Evolutionary conservation across 2,888 invertebrate genomes (phyloP).

Genomic region (Coenonympha arcania): DNA sequence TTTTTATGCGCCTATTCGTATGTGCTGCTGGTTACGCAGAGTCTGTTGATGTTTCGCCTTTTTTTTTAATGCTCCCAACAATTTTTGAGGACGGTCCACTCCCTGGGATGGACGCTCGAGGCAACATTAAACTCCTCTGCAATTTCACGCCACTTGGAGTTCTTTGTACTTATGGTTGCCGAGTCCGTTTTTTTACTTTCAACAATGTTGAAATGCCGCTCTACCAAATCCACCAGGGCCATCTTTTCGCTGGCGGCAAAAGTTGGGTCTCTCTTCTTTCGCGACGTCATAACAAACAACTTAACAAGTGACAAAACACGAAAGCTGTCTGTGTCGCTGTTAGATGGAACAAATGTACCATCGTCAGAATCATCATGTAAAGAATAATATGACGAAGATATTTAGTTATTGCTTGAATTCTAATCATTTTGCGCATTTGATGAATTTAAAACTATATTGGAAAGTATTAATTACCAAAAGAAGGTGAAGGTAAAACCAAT

Average conservation of each 20-base stretch:
- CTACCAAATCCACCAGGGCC: neutral
- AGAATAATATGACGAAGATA: too few relatives aligned
- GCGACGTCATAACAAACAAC: too few relatives aligned
- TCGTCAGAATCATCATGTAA: too few relatives aligned
- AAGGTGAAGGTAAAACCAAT: neutral
- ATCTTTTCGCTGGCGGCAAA: neutral
- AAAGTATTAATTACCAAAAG: too few relatives aligned
- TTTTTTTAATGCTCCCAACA: neutral
- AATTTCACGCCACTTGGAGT: neutral
- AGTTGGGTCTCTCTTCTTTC: neutral
- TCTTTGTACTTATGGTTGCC: neutral
- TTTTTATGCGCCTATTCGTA: too few relatives aligned
- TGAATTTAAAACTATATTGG: too few relatives aligned
- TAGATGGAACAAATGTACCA: too few relatives aligned
- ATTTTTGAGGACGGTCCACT: neutral
- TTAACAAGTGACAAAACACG: too few relatives aligned
- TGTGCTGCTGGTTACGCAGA: neutral
- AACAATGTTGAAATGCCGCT: neutral
- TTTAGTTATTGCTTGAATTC: too few relatives aligned
- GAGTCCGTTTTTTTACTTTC: neutral
- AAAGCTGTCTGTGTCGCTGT: too few relatives aligned
- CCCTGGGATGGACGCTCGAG: neutral
- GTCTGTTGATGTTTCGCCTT: neutral
- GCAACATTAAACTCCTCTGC: neutral
- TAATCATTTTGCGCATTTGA: too few relatives aligned